Conservation (phyloP, 1,140 invertebrate species). For the Brachionus rubens region DNA sequence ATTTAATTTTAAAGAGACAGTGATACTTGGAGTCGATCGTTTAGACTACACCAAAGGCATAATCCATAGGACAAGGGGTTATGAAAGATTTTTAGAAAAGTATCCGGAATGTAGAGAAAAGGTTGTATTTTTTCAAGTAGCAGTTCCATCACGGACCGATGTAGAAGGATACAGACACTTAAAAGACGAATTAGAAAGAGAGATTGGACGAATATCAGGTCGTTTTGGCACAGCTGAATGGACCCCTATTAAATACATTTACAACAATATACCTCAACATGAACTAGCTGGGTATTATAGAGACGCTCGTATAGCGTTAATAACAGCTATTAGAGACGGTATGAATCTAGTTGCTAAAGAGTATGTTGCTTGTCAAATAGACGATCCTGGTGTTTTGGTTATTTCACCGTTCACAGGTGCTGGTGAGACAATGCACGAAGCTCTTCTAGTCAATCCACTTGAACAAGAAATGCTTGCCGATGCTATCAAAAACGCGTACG, state of each 20-base stretch:
- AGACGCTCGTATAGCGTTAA: conserved; percentile 77
- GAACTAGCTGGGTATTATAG: conserved; percentile 75
- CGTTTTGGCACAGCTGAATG: conserved; percentile 75
- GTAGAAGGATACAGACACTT: conserved; percentile 84
- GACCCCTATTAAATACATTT: conserved; percentile 85
- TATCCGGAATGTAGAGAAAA: conserved; percentile 80
- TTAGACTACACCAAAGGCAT: conserved; percentile 86
- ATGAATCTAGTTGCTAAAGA: conserved; percentile 92
- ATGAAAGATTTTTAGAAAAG: conserved; percentile 76
- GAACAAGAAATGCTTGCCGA: conserved; percentile 80
- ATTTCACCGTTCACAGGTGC: conserved; percentile 84
- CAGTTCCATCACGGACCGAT: conserved; percentile 81
- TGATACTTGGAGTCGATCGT: conserved; percentile 79
- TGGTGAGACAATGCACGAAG: conserved; percentile 65
- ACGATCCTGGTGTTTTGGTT: conserved; percentile 76
- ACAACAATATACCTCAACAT: conserved; percentile 76
- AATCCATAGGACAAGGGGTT: conserved; percentile 76
- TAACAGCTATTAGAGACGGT: conserved; percentile 79
- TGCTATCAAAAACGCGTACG: conserved; percentile 77
- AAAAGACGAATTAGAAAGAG: conserved; percentile 82
- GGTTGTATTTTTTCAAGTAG: conserved; percentile 74
- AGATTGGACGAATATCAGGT: conserved; percentile 80
- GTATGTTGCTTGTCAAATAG: conserved; percentile 85
- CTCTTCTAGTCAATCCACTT: conserved; percentile 81
- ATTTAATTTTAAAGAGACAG: conserved; percentile 65